Evolutionary conservation across 2,113 vertebrate species (phyloP).

Genomic region (Eulacestoma nigropectus): DNA sequence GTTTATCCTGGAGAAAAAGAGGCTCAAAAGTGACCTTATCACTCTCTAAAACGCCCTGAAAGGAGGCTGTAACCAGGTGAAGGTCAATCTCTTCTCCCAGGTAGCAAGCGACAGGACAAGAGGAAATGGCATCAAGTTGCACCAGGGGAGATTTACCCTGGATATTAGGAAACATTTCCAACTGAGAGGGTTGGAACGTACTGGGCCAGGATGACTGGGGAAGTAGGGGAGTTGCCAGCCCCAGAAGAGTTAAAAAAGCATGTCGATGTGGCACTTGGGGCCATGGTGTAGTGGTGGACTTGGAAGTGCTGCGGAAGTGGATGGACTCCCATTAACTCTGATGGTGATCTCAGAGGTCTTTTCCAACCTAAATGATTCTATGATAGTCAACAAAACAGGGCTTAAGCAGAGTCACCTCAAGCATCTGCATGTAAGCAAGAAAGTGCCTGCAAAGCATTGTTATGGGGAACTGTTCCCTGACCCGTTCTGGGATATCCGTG

Average conservation of each 20-base stretch:
- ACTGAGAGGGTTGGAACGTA: neutral
- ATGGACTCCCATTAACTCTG: neutral
- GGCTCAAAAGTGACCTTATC: neutral
- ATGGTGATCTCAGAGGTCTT: neutral
- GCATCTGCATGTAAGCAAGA: neutral
- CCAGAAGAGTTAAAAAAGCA: neutral
- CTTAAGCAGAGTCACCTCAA: neutral
- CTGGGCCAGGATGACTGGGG: neutral
- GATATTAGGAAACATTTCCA: neutral
- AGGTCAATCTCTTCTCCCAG: neutral
- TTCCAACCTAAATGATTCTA: neutral
- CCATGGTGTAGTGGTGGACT: too few species aligned
- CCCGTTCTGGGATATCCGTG: neutral
- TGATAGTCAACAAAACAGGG: neutral
- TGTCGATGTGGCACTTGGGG: neutral
- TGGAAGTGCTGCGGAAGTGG: too few species aligned
- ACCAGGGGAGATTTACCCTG: neutral
- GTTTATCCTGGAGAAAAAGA: neutral
- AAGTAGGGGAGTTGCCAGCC: neutral
- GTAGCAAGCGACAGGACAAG: rapidly evolving
- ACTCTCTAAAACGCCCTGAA: neutral
- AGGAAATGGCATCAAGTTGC: neutral
- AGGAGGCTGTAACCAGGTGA: too few species aligned
- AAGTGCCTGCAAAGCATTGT: neutral
- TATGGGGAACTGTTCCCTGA: rapidly evolving